Evolutionary conservation across 2,888 invertebrate genomes (phyloP), one percentile per base, ranked within the genome.

Genomic region (Agrochola macilenta): DNA sequence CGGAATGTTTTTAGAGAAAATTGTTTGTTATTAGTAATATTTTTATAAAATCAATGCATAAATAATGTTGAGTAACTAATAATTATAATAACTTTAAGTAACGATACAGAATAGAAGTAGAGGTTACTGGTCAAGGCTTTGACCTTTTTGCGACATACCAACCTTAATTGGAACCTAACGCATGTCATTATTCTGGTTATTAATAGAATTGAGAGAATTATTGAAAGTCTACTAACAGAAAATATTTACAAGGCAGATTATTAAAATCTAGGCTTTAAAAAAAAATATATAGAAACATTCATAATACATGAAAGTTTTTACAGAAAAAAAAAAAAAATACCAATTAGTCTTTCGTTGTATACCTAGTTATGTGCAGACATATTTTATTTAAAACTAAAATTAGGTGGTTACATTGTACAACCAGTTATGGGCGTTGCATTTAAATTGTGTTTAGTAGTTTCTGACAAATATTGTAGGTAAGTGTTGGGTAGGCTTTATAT

Each of bases 91-190:
- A 52, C 57, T 68, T 57, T 35, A 63, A 46, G 17, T 81, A 58
- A 75, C 23, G 58, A 5, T 83, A 64, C 7, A 58, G 63, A 63
- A 65, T 30, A 39, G 39, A 5, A 0, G 7, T 39, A n/a, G 54
- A 69, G 84, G 71, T 60, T 39, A 35, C 8, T 12, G 43, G 49
- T 75, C 80, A 87, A 77, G 84, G 87, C 57, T 68, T 14, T 68
- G 77, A 74, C 73, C 61, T 64, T n/a, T 74, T 86, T 76, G 83
- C 71, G 39, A 20, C 57, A 74, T 17, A 60, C 8, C 3, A 26
- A 58, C 72, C 39, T 74, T 73, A 57, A 35, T 17, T 68, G 17
- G 30, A 5, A 14, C 23, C 14, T 30, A 54, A 54, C 1, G 54
- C 54, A 17, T 68, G 5, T 17, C 14, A 68, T 52, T 23, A 68